Conservation (phyloP, 1,140 invertebrate genomes). For the Notospermus geniculatus region DNA sequence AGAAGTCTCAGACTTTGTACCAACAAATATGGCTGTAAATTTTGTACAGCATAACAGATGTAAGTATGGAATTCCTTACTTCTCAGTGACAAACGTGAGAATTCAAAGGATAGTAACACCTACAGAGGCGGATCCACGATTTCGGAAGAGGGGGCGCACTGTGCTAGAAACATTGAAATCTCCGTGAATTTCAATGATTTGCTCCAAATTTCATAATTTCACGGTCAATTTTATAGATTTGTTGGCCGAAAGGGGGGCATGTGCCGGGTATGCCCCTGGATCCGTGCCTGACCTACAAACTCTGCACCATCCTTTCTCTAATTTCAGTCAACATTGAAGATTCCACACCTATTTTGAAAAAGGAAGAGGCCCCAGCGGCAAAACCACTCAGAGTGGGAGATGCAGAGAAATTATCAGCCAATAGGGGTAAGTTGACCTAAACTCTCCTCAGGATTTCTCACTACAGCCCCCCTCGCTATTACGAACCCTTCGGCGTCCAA, state of each 20-base stretch:
- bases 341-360: constrained; percentile 54
- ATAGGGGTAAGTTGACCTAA: constrained; percentile 45
- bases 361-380: constrained; percentile 59
- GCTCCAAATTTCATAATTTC: too few species aligned
- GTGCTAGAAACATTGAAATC: too few species aligned
- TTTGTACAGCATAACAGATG: constrained; percentile 96
- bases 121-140: too few species aligned
- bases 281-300: too few species aligned
- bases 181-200: too few species aligned
- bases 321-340: constrained; percentile 80
- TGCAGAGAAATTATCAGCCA: constrained; percentile 64
- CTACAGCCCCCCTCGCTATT: background rate
- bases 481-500: too few species aligned
- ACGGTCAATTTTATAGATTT: too few species aligned
- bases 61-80: constrained; percentile 26
- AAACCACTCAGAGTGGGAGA: constrained; percentile 61
- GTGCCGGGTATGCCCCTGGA: too few species aligned
- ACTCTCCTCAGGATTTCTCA: background rate
- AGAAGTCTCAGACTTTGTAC: constrained; percentile 93
- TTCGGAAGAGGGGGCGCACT: too few species aligned
- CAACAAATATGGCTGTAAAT: constrained; percentile 96
- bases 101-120: too few species aligned
- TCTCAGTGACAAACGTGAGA: too few species aligned
- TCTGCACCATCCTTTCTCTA: constrained; percentile 24
- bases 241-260: too few species aligned